Evolutionary conservation across 35 echinoderm and acorn worm species (phyloP).

Genomic region (Lytechinus variegatus): DNA sequence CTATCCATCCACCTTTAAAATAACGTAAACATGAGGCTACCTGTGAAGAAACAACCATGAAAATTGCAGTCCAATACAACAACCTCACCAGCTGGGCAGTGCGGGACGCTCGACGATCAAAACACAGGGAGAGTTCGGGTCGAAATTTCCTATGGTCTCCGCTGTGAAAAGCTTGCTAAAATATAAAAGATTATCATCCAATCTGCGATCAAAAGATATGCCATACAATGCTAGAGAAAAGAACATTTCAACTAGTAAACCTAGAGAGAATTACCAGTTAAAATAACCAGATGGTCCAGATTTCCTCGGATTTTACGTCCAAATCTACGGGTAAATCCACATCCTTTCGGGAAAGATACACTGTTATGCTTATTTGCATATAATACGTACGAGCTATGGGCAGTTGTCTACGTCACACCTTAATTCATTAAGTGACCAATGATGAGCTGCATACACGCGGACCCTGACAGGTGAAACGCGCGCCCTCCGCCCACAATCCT

Average conservation of each 20-base stretch:
- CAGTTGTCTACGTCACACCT: background rate
- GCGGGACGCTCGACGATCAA: background rate
- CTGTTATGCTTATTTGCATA: conserved; percentile 22
- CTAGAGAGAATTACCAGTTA: conserved; percentile 16
- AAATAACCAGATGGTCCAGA: background rate
- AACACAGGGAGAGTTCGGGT: background rate
- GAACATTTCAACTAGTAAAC: background rate
- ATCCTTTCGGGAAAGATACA: background rate
- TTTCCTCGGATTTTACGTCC: background rate
- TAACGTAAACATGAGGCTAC: background rate
- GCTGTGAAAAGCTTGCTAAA: background rate
- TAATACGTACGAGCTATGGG: background rate
- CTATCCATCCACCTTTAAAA: background rate
- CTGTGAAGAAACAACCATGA: background rate
- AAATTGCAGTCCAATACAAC: background rate
- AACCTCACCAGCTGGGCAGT: background rate
- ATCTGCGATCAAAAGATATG: background rate
- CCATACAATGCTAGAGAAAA: background rate
- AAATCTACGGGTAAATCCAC: background rate
- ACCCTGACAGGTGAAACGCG: conserved; percentile 19
- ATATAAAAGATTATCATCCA: background rate
- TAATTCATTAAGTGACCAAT: background rate
- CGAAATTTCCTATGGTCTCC: background rate
- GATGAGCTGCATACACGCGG: background rate
- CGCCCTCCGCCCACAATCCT: conserved; percentile 36